Evolutionary conservation across 2,888 invertebrate species (phyloP), one percentile per base, ranked within the genome.

Genomic region (Agrochola lota): DNA sequence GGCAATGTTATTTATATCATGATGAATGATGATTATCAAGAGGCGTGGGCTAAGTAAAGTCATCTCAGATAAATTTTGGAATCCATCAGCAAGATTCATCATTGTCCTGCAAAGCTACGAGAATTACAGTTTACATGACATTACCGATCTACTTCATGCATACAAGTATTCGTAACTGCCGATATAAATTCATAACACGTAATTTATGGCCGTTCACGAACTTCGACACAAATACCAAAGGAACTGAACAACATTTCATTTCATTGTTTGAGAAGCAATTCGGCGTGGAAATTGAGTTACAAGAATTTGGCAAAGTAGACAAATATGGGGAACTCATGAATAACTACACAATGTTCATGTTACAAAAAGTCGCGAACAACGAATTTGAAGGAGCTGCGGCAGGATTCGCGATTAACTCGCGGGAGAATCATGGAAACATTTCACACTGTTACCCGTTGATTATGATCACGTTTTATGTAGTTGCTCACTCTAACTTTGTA

Each of bases 21-120:
- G 20, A 83, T 83, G 63, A 85, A 85, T 77, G 35, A 77, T 20
- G 68, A 90, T 83, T 88, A 84, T 43, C 43, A 82, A 35, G 90
- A 91, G 49, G 69, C 43, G 62, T 5, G 90, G 86, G 0, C 73
- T 93, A 15, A 63, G 80, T 12, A 43, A 77, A 52, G 71, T 87
- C 6, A 85, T 77, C 75, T 72, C 79, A 6, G 91, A 91, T 67
- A 70, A 11, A 23, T 90, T 87, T 63, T 93, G 92, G 91, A 91
- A 91, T 77, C 91, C 92, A 30, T 57, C 60, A 68, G 90, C 89
- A 30, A 88, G 79, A 55, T 92, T 93, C 71, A 86, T 94, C 55
- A 89, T 93, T 40, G 73, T 90, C 2, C 49, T 92, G 9, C 71
- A 90, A 55, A 68, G 85, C 59, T 52, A 89, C n/a, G 40, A 55